Percentiles rank a stretch among this genome's conserved stretches.
phyloP scores from a whole-genome alignment of 2,797 vertebrate genomes.

The Sebastes elongatus region DNA sequence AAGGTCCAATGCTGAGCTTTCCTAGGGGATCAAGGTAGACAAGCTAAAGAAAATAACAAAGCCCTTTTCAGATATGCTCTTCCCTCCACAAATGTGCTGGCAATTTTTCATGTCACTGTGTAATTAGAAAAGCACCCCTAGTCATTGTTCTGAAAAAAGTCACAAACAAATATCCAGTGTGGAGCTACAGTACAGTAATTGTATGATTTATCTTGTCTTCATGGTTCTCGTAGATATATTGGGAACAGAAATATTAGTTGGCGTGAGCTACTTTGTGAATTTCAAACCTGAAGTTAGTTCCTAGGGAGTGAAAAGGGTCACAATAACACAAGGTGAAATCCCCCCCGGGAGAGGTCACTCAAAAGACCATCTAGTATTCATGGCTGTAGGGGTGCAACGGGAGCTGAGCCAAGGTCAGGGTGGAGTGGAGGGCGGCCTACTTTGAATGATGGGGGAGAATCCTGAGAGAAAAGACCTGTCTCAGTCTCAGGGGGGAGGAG shows the following conservation, averaged over 20 bases:
- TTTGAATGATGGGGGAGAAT: neutral
- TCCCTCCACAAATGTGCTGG: neutral
- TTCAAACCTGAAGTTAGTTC: neutral
- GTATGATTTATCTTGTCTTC: neutral
- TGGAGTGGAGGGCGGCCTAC: neutral
- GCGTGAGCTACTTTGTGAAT: neutral
- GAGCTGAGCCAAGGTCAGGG: neutral
- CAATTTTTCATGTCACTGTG: neutral
- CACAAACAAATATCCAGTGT: neutral
- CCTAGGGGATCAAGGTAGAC: neutral
- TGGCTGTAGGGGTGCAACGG: neutral
- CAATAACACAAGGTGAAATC: neutral
- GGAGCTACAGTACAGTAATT: neutral
- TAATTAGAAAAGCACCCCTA: neutral
- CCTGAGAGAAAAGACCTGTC: neutral
- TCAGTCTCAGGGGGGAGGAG: neutral
- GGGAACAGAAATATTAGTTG: neutral
- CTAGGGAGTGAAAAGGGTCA: neutral
- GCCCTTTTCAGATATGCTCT: neutral
- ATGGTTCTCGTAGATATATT: neutral
- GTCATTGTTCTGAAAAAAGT: neutral
- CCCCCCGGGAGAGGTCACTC: neutral
- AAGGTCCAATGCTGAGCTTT: neutral
- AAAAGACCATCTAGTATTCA: neutral
- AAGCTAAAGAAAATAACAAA: neutral